Base-by-base conservation (phyloP, 2,797 vertebrate genomes). In the Peromyscus eremicus region DNA sequence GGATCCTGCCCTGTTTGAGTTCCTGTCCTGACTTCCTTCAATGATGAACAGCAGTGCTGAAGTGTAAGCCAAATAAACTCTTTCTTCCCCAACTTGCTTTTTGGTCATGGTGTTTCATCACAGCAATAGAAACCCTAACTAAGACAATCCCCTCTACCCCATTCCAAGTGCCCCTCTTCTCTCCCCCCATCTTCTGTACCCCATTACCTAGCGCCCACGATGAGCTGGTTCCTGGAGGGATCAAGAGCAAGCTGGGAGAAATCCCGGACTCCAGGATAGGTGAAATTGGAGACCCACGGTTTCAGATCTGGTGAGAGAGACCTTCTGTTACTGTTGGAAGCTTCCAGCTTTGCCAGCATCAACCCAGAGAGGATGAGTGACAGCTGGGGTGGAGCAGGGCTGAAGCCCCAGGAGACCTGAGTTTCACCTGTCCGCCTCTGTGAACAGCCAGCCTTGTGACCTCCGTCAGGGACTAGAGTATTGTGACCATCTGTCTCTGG, bases 191-290 rank as follows among this genome's bases (percentile, higher is more conserved):
- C 77, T 80, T 82, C 80, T 73, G 64, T 68, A 62, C 34, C 60
- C 46, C 96, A 86, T 99, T 99, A 99, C 99, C 99, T 99, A 98
- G 99, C 99, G 98, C 99, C 99, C 96, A 99, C 99, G 97, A 99
- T 99, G 98, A 99, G 99, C 98, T 99, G 99, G 98, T 99, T 99
- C 98, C 99, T 99, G 96, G 99, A 99, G 98, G 99, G 99, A 98
- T 99, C 99, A 98, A 99, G 99, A 95, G 99, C 99, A 93, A 99
- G 99, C 98, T 99, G 99, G 95, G 99, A 99, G 98, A 99, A 99
- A 98, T 99, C 99, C 89, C 97, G 99, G 94, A 99, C 99, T 86
- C 99, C 99, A 25, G 99, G 98, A 96, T 98, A 99, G 94, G 99
- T 99, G 98, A 99, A 99, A 95, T 99, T 99, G 10, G 99, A 99